Conservation (phyloP, 2,797 vertebrate genomes). For the Etheostoma nigrum region DNA sequence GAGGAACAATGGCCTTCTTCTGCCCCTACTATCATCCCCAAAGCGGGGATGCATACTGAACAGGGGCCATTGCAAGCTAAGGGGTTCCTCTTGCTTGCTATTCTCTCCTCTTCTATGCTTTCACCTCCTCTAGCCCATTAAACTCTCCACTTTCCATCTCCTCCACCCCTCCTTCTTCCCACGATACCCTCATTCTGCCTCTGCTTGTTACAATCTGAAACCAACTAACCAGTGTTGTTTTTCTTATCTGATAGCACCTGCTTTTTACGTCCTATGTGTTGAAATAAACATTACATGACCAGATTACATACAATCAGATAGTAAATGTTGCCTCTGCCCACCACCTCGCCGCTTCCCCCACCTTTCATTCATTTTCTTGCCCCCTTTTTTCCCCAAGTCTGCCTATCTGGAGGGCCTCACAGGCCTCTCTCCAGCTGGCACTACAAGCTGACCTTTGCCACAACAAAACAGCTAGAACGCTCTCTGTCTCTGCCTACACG, state of each 20-base stretch:
- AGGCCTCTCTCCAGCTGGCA: conserved; percentile 91
- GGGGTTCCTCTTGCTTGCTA: conserved; percentile 56
- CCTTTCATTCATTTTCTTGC: conserved; percentile 51
- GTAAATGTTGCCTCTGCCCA: no score
- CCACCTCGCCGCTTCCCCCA: conserved; percentile 7
- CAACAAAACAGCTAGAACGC: conserved; percentile 81
- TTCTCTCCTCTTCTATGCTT: conserved; percentile 60
- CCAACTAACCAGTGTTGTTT: conserved; percentile 11
- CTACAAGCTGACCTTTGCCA: conserved; percentile 88
- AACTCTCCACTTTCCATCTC: conserved; percentile 11
- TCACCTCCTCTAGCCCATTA: conserved; percentile 51
- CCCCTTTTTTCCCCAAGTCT: conserved; percentile 35
- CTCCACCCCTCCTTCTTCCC: conserved; percentile 23
- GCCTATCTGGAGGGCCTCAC: conserved; percentile 79
- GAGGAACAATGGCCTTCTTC: conserved; percentile 80
- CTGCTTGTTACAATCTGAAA: conserved; percentile 16
- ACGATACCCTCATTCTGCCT: conserved; percentile 41
- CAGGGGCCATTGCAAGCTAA: conserved; percentile 64
- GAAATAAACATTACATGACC: conserved; percentile 13
- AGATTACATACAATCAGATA: conserved; percentile 4
- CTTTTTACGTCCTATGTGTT: conserved; percentile 7
- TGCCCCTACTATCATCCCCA: conserved; percentile 79
- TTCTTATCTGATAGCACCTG: conserved; percentile 17
- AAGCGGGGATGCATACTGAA: conserved; percentile 84
- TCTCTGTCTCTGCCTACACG: conserved; percentile 59